These are phyloP conservation scores for Otocyon megalotis DNA, from an alignment of 2,113 vertebrate species.

Conservation along the genomic window DNA sequence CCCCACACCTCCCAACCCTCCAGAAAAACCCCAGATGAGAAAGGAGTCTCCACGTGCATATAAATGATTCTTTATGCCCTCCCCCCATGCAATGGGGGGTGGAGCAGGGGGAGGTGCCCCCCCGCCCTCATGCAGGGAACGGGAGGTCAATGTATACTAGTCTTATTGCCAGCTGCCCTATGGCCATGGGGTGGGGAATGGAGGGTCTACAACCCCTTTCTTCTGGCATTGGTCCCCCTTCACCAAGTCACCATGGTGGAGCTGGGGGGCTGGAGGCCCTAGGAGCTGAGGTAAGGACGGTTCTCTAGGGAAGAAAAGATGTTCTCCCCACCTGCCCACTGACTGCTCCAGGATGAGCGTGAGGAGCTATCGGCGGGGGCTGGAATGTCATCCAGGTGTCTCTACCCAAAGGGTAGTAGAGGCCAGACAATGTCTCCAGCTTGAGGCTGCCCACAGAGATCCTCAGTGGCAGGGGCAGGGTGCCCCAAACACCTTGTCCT, in stretches of 20 bases:
- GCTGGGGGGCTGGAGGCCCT: slow-evolving; percentile 74
- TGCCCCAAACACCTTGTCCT: slow-evolving; percentile 63
- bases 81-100: slow-evolving; percentile 92
- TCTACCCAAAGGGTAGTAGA: slow-evolving; percentile 51
- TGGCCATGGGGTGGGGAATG: slow-evolving; percentile 80
- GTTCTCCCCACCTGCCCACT: slow-evolving; percentile 62
- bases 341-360: slow-evolving; percentile 60
- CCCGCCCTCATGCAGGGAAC: slow-evolving; percentile 93
- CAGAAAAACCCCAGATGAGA: slow-evolving; percentile 76
- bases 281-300: slow-evolving; percentile 84
- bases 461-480: slow-evolving; percentile 55
- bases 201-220: slow-evolving; percentile 75
- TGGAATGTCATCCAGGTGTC: slow-evolving; percentile 68
- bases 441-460: slow-evolving; percentile 68
- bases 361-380: slow-evolving; percentile 61
- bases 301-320: slow-evolving; percentile 80
- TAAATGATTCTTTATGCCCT: slow-evolving; percentile 88
- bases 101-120: slow-evolving; percentile 76
- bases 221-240: slow-evolving; percentile 81
- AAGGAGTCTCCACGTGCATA: slow-evolving; percentile 86
- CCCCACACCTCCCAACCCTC: slow-evolving; percentile 53
- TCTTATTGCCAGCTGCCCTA: slow-evolving; percentile 95
- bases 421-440: slow-evolving; percentile 76
- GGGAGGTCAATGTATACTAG: slow-evolving; percentile 93
- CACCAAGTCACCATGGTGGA: slow-evolving; percentile 74